Evolutionary conservation across 2,888 invertebrate species (phyloP).

Genomic region (Callinectes sapidus): DNA sequence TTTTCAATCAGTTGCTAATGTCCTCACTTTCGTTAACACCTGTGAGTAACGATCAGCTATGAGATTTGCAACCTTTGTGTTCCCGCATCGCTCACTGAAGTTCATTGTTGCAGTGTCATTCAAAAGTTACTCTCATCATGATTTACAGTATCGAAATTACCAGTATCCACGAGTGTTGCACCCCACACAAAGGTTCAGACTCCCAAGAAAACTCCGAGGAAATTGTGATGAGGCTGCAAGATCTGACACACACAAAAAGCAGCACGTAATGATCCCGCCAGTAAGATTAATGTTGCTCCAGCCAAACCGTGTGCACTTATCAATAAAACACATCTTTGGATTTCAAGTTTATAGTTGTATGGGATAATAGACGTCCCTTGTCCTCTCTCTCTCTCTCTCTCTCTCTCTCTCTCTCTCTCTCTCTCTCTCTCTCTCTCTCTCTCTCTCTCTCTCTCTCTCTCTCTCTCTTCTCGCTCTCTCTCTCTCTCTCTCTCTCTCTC

Average conservation of each 20-base stretch:
- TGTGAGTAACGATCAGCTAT: too few relatives aligned
- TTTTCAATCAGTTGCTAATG: too few relatives aligned
- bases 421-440: too few relatives aligned
- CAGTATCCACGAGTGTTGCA: neutral
- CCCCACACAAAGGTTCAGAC: neutral
- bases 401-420: too few relatives aligned
- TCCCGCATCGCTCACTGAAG: too few relatives aligned
- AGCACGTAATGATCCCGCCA: neutral
- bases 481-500: too few relatives aligned
- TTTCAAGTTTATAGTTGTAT: neutral
- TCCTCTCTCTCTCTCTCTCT: too few relatives aligned
- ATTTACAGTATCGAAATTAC: constrained; percentile 2
- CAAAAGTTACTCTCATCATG: neutral
- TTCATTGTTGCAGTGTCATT: too few relatives aligned
- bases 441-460: too few relatives aligned
- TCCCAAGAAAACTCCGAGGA: neutral
- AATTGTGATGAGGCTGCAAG: neutral
- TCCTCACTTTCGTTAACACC: too few relatives aligned
- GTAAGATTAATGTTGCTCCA: neutral
- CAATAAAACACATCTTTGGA: neutral
- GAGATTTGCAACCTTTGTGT: too few relatives aligned
- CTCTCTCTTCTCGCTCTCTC: too few relatives aligned
- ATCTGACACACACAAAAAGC: neutral
- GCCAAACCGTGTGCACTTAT: neutral
- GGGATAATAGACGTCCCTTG: neutral